A percentile compares a stretch with the other conserved stretches of the same genome.
These are phyloP conservation scores for Ormyrus nitidulus DNA, from an alignment of 2,888 invertebrate genomes.

Conservation along the genomic window DNA sequence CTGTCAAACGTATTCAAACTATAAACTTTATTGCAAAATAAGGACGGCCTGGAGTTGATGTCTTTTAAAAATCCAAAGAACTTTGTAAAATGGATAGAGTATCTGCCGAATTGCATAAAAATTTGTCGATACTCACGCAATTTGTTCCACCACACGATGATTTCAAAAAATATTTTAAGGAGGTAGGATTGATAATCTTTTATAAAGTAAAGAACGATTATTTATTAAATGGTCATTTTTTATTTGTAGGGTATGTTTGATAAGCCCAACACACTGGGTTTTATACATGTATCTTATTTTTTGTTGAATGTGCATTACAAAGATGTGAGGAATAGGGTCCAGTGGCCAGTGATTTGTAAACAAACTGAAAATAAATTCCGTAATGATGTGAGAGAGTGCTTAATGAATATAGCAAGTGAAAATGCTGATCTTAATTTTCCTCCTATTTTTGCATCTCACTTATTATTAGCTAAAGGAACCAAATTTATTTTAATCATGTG, in stretches of 20 bases:
- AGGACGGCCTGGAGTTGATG: background rate
- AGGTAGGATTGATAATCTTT: constrained; percentile 56
- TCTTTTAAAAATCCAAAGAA: background rate
- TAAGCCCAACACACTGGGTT: constrained; percentile 71
- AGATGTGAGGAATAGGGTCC: constrained; percentile 65
- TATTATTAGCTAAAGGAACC: constrained; percentile 69
- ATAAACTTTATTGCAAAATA: background rate
- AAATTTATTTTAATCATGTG: constrained; percentile 71
- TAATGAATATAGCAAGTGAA: constrained; percentile 64
- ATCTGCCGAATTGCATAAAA: constrained; percentile 66
- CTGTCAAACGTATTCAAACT: constrained; percentile 6
- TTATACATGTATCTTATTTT: constrained; percentile 68
- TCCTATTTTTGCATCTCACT: constrained; percentile 67
- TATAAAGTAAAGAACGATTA: background rate
- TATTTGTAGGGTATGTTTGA: constrained; percentile 71
- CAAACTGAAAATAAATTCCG: constrained; percentile 70
- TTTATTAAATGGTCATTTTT: constrained; percentile 16
- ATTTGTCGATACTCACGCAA: constrained; percentile 67
- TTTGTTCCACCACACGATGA: constrained; percentile 65
- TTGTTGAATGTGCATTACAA: constrained; percentile 67
- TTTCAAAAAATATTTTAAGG: constrained; percentile 67
- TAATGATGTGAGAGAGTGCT: constrained; percentile 66
- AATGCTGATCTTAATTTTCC: constrained; percentile 70
- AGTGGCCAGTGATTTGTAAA: constrained; percentile 71
- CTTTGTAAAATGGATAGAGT: constrained; percentile 53